Conservation (phyloP, 1,140 invertebrate species). For the Lepidotrigona ventralis region DNA sequence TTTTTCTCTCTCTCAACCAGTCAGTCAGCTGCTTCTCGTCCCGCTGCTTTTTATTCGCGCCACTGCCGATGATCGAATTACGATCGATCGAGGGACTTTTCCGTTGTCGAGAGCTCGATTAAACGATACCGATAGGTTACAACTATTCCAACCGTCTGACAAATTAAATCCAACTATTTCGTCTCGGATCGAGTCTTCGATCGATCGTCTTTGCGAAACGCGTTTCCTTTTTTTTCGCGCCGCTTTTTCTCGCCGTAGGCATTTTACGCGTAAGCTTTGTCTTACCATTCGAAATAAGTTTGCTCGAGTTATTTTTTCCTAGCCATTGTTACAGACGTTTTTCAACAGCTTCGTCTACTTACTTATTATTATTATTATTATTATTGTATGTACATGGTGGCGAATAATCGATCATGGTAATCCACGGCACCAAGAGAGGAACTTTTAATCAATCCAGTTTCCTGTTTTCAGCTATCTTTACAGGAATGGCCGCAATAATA, state of each 20-base stretch:
- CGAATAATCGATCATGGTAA: neutral
- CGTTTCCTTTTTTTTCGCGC: neutral
- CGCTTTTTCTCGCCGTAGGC: conserved; percentile 5
- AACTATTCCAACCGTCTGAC: too few relatives aligned
- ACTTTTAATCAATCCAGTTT: conserved; percentile 55
- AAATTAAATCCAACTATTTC: neutral
- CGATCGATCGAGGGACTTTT: conserved; percentile 20
- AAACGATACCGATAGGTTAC: too few relatives aligned
- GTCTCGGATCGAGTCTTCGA: neutral
- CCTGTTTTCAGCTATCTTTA: conserved; percentile 56
- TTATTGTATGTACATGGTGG: too few relatives aligned
- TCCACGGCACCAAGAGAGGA: conserved; percentile 13
- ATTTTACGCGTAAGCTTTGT: conserved; percentile 42
- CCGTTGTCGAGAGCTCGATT: neutral
- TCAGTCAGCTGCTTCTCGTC: neutral
- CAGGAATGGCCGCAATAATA: conserved; percentile 55
- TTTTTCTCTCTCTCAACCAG: neutral
- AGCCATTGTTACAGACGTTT: neutral
- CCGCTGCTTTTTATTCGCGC: neutral
- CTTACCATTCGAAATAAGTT: conserved; percentile 6
- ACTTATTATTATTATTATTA: too few relatives aligned
- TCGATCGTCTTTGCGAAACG: conserved; percentile 16
- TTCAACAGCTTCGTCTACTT: conserved; percentile 14
- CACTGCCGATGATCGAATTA: neutral
- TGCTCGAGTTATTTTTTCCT: conserved; percentile 22